Base-by-base conservation (phyloP, 2,113 vertebrate species). In the Toxostoma redivivum region DNA sequence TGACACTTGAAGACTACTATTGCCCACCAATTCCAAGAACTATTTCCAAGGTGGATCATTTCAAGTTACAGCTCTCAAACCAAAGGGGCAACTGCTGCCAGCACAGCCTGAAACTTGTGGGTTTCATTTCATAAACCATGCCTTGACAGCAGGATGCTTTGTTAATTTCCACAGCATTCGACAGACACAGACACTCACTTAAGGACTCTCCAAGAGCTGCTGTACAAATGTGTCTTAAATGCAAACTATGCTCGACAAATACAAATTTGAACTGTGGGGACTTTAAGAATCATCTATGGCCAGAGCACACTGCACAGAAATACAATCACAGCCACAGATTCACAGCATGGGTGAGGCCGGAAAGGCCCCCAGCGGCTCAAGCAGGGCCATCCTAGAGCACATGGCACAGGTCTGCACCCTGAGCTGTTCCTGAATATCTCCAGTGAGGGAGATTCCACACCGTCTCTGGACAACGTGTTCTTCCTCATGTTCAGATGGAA, bases 201-300 rank as follows among this genome's bases (percentile, higher is more conserved):
- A 20, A 44, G 1, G 16, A 23, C 24, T 18, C 1, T 9, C 6
- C n/a, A 57, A 51, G 31, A 53, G n/a, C 35, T 27, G 44, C 8
- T 18, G 10, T 0, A 56, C 12, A 38, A 47, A 38, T 12, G 6
- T 2, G 0, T 9, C 38, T 20, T 48, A n/a, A 38, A 22, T 5
- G 8, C 27, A 64, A 83, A 28, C 5, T 24, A 51, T 11, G 44
- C 11, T n/a, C 25, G 1, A 12, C 3, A 48, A 66, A 57, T 2
- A 11, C 3, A 57, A 30, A 23, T 4, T 9, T 12, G 10, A 57
- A 10, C 48, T 12, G 2, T 0, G 12, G 11, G 23, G 11, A 20
- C 12, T 37, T 62, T 4, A n/a, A 8, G 27, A 51, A 53, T 4
- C 8, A 56, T 2, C n/a, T 15, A 9, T 5, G 2, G 33, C 3